Percentiles rank a stretch among this genome's conserved stretches.
These are phyloP conservation scores for crab-eating macaque (Macaca fascicularis) DNA, from an alignment of 2,113 vertebrate genomes.

Conservation along the genomic window T2T-MFA8v1.1 NC_088381.1:80195501-80196000, in stretches of 20 bases:
- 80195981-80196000: slow-evolving; percentile 79
- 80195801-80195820: background rate
- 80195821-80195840: background rate
- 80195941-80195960: slow-evolving; percentile 66
- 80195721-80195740: slow-evolving; percentile 34
- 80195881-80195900: slow-evolving; percentile 70
- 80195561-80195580: background rate
- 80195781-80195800: background rate
- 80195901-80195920: slow-evolving; percentile 75
- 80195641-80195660: background rate
- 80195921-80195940: slow-evolving; percentile 70
- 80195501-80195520: background rate
- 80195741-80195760: slow-evolving; percentile 34
- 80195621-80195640: background rate
- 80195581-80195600: background rate
- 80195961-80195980: slow-evolving; percentile 54
- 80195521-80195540: background rate
- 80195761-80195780: slow-evolving; percentile 14
- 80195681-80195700: background rate
- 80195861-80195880: background rate
- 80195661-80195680: background rate
- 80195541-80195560: slow-evolving; percentile 4
- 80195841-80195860: background rate
- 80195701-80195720: background rate
- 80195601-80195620: background rate